A percentile compares a stretch with the other conserved stretches of the same genome.
Conservation (phyloP, 2,113 vertebrate genomes). For the Mionectes macconnelli region DNA sequence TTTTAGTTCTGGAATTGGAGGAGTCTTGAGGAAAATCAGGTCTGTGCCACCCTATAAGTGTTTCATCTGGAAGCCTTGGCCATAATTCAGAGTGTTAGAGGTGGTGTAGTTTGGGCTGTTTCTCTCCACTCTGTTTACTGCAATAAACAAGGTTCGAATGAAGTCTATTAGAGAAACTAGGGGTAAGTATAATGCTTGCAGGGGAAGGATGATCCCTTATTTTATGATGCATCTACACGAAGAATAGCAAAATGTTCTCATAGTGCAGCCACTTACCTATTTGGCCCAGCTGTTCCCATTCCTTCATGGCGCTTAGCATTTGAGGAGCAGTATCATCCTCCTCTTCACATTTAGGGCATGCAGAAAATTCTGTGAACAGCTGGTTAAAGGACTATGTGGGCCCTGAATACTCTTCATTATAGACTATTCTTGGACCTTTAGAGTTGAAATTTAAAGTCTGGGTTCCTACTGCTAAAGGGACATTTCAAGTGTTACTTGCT, state of each 20-base stretch:
- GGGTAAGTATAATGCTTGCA: background rate
- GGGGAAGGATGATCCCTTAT: background rate
- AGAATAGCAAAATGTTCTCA: background rate
- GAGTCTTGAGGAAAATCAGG: background rate
- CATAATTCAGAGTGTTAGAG: background rate
- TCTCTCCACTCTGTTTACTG: background rate
- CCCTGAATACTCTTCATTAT: background rate
- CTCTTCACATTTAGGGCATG: background rate
- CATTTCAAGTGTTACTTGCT: background rate
- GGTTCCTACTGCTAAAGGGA: background rate
- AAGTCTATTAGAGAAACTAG: background rate
- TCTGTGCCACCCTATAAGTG: background rate
- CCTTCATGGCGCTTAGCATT: background rate
- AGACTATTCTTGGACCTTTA: background rate
- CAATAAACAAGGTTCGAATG: background rate
- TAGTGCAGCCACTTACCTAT: background rate
- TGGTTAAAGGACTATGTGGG: background rate
- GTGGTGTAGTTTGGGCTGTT: background rate
- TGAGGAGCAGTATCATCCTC: background rate
- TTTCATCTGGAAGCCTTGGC: background rate
- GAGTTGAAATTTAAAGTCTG: background rate
- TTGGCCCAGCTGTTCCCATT: background rate
- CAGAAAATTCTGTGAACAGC: background rate
- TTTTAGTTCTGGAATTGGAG: background rate
- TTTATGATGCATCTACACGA: background rate